Evolutionary conservation across 2,888 invertebrate species (phyloP), one percentile per base, ranked within the genome.

Genomic region (Sturmia bella): DNA sequence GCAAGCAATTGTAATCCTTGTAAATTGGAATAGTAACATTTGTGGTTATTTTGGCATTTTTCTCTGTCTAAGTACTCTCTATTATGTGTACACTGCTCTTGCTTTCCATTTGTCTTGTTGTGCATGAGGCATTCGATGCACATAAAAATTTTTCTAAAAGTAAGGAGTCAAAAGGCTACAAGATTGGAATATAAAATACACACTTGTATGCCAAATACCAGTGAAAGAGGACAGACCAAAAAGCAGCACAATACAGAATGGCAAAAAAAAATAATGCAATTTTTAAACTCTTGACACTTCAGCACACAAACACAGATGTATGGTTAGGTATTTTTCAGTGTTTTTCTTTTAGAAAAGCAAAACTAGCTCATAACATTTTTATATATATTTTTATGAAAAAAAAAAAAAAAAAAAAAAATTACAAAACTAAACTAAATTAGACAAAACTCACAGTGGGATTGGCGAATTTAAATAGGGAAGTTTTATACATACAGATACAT

Each of bases 11-110:
- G 63, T 70, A 70, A 77, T 70, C 63, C 77, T 63, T 70, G 77
- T 77, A 70, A 77, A 70, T 77, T 63, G 63, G 69, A 63, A 77
- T 77, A 56, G 63, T 63, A 41, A 56, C 69, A 63, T 63, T 70
- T 77, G 69, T 70, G 77, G 77, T 70, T 77, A 56, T 69, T 76
- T 69, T 54, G 76, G 37, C 54, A 69, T 41, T 45, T 63, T n/a
- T 27, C n/a, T 57, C 27, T 43, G 9, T 57, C 70, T 50, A 24
- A 15, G 24, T 37, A 13, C 27, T 12, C n/a, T 45, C 9, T 57
- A 12, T 9, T 27, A 27, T 4, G 27, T 9, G 7, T 6, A 6
- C 6, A 13, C 37, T 52, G 17, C 24, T 43, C 27, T 21, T 5
- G 48, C 19, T 21, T 9, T 19, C 19, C 17, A 19, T 0, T 37